These are phyloP conservation scores for Cossypha caffra DNA, from an alignment of 2,797 vertebrate species.

Conservation along the genomic window DNA sequence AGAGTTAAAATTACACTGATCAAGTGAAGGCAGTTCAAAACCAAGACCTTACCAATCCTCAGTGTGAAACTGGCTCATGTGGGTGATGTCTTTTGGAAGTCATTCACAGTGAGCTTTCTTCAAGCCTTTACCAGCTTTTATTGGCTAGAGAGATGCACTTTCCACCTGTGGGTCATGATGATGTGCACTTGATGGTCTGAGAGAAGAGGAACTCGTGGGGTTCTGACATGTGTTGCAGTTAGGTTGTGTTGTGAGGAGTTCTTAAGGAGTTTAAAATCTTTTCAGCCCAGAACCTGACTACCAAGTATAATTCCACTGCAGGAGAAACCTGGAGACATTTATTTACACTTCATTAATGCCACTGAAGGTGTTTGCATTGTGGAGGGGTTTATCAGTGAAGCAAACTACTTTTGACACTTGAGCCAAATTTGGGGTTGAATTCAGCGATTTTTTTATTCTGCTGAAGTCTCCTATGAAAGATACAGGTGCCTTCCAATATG, in stretches of 20 bases:
- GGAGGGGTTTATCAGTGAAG: slow-evolving; percentile 11
- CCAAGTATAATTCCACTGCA: slow-evolving; percentile 46
- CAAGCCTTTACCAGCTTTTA: slow-evolving; percentile 70
- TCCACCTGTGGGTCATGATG: slow-evolving; percentile 60
- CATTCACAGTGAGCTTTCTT: slow-evolving; percentile 69
- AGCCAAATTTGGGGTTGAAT: slow-evolving; percentile 62
- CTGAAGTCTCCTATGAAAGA: background rate
- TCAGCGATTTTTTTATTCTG: slow-evolving; percentile 48
- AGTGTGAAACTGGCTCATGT: slow-evolving; percentile 46
- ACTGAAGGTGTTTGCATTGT: slow-evolving; percentile 38
- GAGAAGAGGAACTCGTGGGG: slow-evolving; percentile 60
- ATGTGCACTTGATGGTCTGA: slow-evolving; percentile 65
- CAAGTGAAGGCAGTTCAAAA: slow-evolving; percentile 35
- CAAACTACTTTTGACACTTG: slow-evolving; percentile 1
- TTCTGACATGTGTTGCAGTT: slow-evolving; percentile 59
- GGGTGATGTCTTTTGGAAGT: slow-evolving; percentile 67
- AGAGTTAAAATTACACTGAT: slow-evolving; percentile 44
- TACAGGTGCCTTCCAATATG: slow-evolving; percentile 66
- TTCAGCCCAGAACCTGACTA: slow-evolving; percentile 37
- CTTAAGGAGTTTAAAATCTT: slow-evolving; percentile 27
- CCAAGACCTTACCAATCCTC: background rate
- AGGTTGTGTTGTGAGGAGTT: slow-evolving; percentile 63
- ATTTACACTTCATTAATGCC: slow-evolving; percentile 49
- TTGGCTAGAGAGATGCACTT: slow-evolving; percentile 66
- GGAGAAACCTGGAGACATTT: slow-evolving; percentile 56